Conservation (phyloP, 2,888 invertebrate species). For the Lasioglossum morio region DNA sequence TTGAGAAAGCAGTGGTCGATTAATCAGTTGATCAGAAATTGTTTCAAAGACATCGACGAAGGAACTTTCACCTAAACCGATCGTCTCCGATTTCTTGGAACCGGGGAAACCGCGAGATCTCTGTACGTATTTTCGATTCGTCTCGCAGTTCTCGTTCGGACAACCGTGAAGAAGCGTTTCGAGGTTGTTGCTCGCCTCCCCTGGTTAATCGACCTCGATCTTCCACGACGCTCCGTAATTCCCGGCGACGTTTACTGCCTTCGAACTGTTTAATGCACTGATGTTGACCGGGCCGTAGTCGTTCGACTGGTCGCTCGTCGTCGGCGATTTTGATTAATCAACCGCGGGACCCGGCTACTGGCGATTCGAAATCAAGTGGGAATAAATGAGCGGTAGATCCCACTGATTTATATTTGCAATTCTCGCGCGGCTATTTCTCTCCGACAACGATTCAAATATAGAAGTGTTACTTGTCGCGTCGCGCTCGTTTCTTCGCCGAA, state of each 20-base stretch:
- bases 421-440: not conserved
- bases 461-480: not conserved
- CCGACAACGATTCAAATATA: not conserved
- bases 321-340: conserved; percentile 29
- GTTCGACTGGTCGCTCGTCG: not conserved
- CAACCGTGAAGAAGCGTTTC: not conserved
- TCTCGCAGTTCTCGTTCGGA: not conserved
- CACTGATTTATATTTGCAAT: not conserved
- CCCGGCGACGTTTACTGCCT: conserved; percentile 37
- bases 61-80: not conserved
- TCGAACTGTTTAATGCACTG: conserved; percentile 33
- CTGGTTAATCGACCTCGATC: conserved; percentile 30
- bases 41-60: not conserved
- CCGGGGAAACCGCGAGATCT: not conserved
- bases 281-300: conserved; percentile 26
- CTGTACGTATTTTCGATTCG: not conserved
- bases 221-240: conserved; percentile 9
- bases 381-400: not conserved
- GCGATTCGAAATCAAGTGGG: not conserved
- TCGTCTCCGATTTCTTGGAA: not conserved
- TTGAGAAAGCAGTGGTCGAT: not conserved
- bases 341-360: not conserved
- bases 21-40: not conserved
- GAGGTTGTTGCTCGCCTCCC: not conserved
- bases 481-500: not conserved